These are phyloP conservation scores for Sepioteuthis lessoniana DNA, from an alignment of 2,888 invertebrate genomes.

Conservation along the genomic window DNA sequence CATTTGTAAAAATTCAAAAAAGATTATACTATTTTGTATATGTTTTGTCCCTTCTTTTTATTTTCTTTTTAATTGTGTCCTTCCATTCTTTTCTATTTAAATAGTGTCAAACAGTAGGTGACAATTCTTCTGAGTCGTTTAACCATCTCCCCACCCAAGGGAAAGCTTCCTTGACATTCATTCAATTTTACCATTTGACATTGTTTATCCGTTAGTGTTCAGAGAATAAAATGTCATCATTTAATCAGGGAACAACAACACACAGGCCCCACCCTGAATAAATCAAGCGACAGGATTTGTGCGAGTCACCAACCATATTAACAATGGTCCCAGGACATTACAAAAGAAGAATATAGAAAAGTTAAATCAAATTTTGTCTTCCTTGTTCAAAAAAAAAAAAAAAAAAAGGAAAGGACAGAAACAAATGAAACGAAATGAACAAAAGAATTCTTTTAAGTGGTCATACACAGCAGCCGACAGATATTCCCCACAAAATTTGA, in stretches of 20 bases:
- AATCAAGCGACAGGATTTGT: background rate
- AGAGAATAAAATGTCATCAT: background rate
- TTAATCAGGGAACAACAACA: background rate
- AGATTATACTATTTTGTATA: background rate
- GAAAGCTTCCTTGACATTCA: background rate
- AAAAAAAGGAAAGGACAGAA: background rate
- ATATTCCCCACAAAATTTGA: background rate
- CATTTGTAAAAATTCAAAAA: background rate
- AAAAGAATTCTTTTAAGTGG: background rate
- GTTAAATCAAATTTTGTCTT: background rate
- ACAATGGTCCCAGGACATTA: slow-evolving; percentile 3
- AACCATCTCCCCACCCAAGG: background rate
- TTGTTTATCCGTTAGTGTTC: slow-evolving; percentile 7
- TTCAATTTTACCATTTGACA: background rate
- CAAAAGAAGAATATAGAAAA: background rate
- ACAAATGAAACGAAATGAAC: background rate
- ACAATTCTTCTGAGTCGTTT: too few species aligned
- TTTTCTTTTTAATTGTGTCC: too few species aligned
- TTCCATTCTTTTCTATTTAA: background rate
- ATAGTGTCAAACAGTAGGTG: background rate
- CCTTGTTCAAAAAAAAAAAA: background rate
- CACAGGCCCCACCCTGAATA: background rate
- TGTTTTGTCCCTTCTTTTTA: background rate
- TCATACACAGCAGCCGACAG: too few species aligned
- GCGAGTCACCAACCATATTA: background rate